Evolutionary conservation across 2,113 vertebrate species (phyloP).

Genomic region (Onychorhynchus coronatus): DNA sequence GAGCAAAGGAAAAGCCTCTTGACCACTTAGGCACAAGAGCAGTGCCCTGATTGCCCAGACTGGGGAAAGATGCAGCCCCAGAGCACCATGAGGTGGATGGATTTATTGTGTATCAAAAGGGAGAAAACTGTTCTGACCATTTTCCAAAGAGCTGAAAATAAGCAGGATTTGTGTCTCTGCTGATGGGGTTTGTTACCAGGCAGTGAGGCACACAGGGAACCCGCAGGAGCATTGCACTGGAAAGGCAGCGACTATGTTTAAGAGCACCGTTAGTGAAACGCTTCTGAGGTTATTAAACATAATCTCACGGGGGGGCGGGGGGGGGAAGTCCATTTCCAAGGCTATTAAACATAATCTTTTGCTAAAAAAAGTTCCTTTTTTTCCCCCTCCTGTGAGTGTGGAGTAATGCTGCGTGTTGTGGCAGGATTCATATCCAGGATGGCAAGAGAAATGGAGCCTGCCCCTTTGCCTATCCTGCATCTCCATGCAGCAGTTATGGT

Average conservation of each 20-base stretch:
- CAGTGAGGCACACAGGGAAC: neutral
- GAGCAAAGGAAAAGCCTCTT: constrained; percentile 12
- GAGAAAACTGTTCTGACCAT: neutral
- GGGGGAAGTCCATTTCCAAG: neutral
- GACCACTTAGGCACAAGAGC: neutral
- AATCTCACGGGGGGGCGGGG: neutral
- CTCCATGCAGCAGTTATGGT: neutral
- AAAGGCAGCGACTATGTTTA: neutral
- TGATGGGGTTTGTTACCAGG: neutral
- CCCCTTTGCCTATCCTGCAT: neutral
- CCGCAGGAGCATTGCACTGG: neutral
- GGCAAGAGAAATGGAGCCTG: neutral
- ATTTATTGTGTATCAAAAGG: neutral
- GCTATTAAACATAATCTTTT: neutral
- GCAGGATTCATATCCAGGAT: neutral
- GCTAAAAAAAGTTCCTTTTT: neutral
- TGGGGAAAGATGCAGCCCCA: neutral
- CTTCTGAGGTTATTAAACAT: neutral
- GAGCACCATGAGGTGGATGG: neutral
- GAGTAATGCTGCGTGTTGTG: neutral
- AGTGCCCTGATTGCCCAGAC: neutral
- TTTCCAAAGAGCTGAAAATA: neutral
- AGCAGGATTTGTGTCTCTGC: neutral
- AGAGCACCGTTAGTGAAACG: neutral
- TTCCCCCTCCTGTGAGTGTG: neutral